Conservation (phyloP, 1,140 invertebrate species). For the Zaprionus kolodkinae region DNA sequence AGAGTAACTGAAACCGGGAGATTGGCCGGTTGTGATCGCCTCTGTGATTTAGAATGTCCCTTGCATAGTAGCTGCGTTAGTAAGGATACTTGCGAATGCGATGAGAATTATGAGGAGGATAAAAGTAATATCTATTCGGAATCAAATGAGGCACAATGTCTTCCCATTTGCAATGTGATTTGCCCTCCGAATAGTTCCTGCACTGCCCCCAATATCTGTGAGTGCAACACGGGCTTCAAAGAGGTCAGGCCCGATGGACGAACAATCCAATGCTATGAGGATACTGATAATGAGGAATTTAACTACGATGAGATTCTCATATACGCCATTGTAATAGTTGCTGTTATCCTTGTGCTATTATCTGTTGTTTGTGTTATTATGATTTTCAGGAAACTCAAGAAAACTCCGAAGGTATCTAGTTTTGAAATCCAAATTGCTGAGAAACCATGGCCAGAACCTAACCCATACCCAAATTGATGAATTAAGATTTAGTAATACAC, state of each 20-base stretch:
- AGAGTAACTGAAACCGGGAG: neutral
- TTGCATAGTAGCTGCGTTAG: neutral
- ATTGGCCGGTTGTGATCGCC: slow-evolving; percentile 7
- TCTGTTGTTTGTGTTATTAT: too few species aligned
- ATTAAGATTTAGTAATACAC: too few species aligned
- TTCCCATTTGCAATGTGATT: neutral
- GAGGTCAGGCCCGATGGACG: neutral
- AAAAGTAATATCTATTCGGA: neutral
- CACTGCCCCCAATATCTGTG: neutral
- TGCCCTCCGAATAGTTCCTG: neutral
- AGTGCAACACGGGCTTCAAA: neutral
- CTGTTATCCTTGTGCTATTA: too few species aligned
- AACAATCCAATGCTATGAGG: too few species aligned
- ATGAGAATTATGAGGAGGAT: neutral
- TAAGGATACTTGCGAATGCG: neutral
- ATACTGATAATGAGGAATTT: neutral
- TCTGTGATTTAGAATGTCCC: neutral
- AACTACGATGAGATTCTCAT: too few species aligned
- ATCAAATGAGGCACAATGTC: neutral
- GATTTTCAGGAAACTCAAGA: too few species aligned
- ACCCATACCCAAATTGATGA: too few species aligned
- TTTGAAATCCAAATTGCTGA: too few species aligned
- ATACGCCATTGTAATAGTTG: too few species aligned
- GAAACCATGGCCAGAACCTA: too few species aligned
- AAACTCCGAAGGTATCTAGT: too few species aligned